Evolutionary conservation across 2,888 invertebrate genomes (phyloP).

Genomic region (Parascotia fuliginaria): DNA sequence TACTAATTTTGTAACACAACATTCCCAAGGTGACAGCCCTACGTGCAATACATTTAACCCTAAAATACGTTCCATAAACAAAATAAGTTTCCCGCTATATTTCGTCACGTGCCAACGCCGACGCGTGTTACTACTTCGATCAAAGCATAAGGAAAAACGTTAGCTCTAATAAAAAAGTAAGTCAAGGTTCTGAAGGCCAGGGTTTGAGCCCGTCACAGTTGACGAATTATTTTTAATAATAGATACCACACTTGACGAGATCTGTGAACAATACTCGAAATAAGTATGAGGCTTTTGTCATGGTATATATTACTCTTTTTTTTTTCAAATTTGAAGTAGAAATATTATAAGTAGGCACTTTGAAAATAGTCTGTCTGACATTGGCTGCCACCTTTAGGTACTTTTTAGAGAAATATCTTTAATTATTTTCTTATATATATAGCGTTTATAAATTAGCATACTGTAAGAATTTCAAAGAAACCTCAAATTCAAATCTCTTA

Average conservation of each 20-base stretch:
- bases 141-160: slow-evolving; percentile 5
- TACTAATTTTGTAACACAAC: background rate
- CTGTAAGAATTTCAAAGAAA: too few relatives aligned
- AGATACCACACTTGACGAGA: background rate
- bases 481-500: too few relatives aligned
- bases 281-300: too few relatives aligned
- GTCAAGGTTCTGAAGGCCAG: slow-evolving; percentile 27
- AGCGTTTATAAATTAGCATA: too few relatives aligned
- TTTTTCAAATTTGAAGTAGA: too few relatives aligned
- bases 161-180: slow-evolving; percentile 19
- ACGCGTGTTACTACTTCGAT: slow-evolving; percentile 1
- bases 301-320: too few relatives aligned
- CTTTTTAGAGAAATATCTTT: too few relatives aligned
- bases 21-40: background rate
- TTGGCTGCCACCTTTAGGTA: too few relatives aligned
- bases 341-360: too few relatives aligned
- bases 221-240: background rate
- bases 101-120: slow-evolving; percentile 4
- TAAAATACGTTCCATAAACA: background rate
- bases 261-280: background rate
- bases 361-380: too few relatives aligned
- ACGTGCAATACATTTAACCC: slow-evolving; percentile 1
- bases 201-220: slow-evolving; percentile 17
- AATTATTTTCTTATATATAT: too few relatives aligned
- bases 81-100: slow-evolving; percentile 4